Conservation (phyloP, 2,888 invertebrate species). For the Heteromurus nitidus region DNA sequence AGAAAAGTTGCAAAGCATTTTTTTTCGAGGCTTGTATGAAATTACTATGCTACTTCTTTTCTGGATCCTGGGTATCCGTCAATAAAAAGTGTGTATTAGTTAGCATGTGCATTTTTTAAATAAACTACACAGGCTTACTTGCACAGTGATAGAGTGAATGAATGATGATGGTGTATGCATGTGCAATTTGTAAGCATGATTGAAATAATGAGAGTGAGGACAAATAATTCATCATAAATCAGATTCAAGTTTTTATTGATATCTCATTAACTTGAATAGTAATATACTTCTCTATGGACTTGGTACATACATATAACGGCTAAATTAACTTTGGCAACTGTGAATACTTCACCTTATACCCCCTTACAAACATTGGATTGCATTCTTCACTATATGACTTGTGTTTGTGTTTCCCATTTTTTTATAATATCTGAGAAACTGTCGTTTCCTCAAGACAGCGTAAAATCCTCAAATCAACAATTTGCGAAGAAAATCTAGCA, state of each 20-base stretch:
- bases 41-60: too few species aligned
- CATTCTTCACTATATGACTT: conserved; percentile 38
- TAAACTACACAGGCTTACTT: too few species aligned
- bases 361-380: conserved; percentile 46
- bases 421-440: conserved; percentile 1
- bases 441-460: conserved; percentile 16
- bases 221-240: conserved; percentile 22
- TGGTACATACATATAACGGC: conserved; percentile 58
- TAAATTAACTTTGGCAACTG: conserved; percentile 67
- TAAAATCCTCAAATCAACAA: conserved; percentile 38
- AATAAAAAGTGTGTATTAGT: too few species aligned
- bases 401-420: conserved; percentile 6
- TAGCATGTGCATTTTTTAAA: too few species aligned
- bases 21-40: too few species aligned
- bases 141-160: too few species aligned
- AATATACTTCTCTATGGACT: conserved; percentile 60
- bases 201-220: neutral
- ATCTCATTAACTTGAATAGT: conserved; percentile 62
- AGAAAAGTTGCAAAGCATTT: too few species aligned
- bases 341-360: conserved; percentile 62
- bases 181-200: too few species aligned
- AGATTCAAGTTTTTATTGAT: conserved; percentile 57
- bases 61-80: too few species aligned
- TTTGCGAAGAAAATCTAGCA: conserved; percentile 32
- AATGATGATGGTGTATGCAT: too few species aligned